Evolutionary conservation across 1,140 invertebrate species (phyloP), one percentile per base, ranked within the genome.

Genomic region (Drosophila lowei): DNA sequence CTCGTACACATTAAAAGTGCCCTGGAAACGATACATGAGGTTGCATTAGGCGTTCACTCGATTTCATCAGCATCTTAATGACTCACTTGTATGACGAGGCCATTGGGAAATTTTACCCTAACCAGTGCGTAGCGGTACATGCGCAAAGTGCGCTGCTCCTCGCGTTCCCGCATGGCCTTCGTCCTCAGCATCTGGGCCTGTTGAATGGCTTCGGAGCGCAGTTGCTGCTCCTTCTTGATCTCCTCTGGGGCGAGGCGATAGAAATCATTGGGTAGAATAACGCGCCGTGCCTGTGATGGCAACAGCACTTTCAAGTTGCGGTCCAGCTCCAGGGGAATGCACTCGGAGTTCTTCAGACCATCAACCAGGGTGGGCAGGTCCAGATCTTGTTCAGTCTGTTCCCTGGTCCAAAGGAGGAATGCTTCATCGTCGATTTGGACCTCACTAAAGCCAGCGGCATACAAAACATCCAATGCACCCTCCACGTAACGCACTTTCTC

Each of bases 101-200:
- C 95, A 93, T 98, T 96, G 0, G 97, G 97, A 91, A 98, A 97
- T 52, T 96, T 93, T 60, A 98, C 93, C 72, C 97, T 92, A 48
- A 99, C 95, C 2, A 98, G 92, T 6, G 95, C 94, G 89, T 95
- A 99, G 78, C 95, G 95, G 90, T 98, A 99, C 91, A 95, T 95
- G 57, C 95, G 93, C 77, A 96, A 93, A 85, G 96, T 95, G 54
- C 95, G 92, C 61, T 95, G 89, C 90, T 97, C 96, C 50, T 98
- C 96, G 77, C 95, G 95, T 91, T 98, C 97, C 11, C 97, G 91
- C 96, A 98, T 98, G 0, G 96, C 97, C 92, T 97, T 98, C 0
- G 98, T 99, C 57, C 96, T 93, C 2, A 99, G 91, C 93, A 97
- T 95, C 77, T 96, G 94, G 77, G 94, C 94, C 84, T 93, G 95